Conservation (phyloP, 2,888 invertebrate genomes). For the Parnassius mnemosyne region DNA sequence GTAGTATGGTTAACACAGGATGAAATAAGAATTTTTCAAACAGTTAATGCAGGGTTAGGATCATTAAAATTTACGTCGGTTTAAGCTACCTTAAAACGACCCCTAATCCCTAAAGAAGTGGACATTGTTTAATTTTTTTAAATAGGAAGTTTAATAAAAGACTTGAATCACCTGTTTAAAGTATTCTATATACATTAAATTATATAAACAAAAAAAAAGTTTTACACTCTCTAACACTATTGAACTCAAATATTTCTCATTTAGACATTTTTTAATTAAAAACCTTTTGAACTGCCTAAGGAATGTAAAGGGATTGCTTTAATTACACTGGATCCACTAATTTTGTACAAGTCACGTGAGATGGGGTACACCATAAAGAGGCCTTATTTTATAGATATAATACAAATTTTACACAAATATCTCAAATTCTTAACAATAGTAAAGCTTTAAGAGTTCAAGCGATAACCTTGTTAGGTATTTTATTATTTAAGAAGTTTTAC, state of each 20-base stretch:
- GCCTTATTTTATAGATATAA: neutral
- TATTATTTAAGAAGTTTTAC: neutral
- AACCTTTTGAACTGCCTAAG: slow-evolving; percentile 4
- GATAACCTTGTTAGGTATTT: slow-evolving; percentile 9
- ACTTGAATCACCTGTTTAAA: neutral
- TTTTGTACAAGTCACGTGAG: slow-evolving; percentile 3
- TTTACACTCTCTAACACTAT: neutral
- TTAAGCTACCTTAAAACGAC: too few species aligned
- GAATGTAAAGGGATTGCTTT: slow-evolving; percentile 21
- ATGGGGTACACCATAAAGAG: neutral
- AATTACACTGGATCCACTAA: slow-evolving; percentile 11
- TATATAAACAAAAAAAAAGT: neutral
- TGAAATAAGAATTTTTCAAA: too few species aligned
- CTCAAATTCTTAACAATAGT: slow-evolving; percentile 34
- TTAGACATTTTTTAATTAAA: neutral
- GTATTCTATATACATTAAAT: neutral
- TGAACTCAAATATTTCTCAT: neutral
- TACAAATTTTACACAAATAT: slow-evolving; percentile 20
- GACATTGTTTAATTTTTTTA: too few species aligned
- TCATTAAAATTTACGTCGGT: too few species aligned
- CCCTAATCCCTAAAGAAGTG: too few species aligned
- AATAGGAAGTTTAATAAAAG: too few species aligned
- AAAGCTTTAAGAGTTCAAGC: slow-evolving; percentile 40
- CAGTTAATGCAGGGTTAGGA: too few species aligned
- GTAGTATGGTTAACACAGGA: too few species aligned